Base-by-base conservation (phyloP, 2,888 invertebrate species). In the Aphodius granarius region DNA sequence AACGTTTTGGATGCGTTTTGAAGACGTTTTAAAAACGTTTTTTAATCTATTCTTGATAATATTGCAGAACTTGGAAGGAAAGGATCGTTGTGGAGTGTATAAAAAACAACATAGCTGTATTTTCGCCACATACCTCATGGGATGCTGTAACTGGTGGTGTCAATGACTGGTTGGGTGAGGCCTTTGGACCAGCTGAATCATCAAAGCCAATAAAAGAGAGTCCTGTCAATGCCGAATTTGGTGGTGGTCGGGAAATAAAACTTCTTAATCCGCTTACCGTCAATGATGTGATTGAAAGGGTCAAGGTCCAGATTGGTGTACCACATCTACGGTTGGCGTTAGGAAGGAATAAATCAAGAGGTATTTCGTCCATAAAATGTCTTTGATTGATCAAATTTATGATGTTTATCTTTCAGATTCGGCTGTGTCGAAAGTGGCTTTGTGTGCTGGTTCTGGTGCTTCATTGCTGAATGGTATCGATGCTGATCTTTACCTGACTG, bases 51-150 rank as follows among this genome's bases (percentile, higher is more conserved):
- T 43, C 43, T 76, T n/a, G n/a, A n/a, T n/a, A 92, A 6, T 43
- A 9, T 43, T 43, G 43, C 43, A 43, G 92, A 74, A 87, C 90
- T n/a, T 93, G 93, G 93, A 92, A 97, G 88, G 95, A 97, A 85
- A 91, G 94, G 22, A 91, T 97, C 13, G 90, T 96, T 5, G 90
- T 94, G 0, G 90, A 91, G 80, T 95, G 97, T 83, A 87, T 98
- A 73, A 94, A 94, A 84, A 92, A 95, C 78, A 91, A 93, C 76
- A 97, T 98, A 79, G 94, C 96, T 0, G 88, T 98, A 3, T 98
- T 95, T 86, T 97, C 97, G 0, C 98, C 98, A 0, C 98, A 98
- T 84, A 98, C 98, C 0, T 91, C 93, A 66, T 96, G 96, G 92
- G 98, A 98, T 87, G 90, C 93, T 63, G 91, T 95, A 4, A 86